These are phyloP conservation scores for Acromyrmex echinatior DNA, from an alignment of 1,140 invertebrate genomes.

Conservation along the genomic window DNA sequence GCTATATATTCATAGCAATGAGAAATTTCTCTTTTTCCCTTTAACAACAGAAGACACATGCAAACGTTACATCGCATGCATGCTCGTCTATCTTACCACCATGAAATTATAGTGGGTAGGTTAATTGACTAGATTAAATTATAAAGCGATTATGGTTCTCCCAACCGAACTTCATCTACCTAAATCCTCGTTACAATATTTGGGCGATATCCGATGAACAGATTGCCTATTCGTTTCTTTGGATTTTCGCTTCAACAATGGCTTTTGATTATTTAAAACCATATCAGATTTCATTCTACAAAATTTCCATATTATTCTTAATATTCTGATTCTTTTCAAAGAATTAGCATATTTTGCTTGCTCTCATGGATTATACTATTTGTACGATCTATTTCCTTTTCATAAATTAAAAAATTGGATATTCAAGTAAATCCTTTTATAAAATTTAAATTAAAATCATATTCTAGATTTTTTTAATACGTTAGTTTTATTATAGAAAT, in stretches of 20 bases:
- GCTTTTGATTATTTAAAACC: slow-evolving; percentile 12
- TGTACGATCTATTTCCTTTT: slow-evolving; percentile 12
- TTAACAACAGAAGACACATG: slow-evolving; percentile 14
- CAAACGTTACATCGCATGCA: not conserved
- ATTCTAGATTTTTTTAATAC: not conserved
- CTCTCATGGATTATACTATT: not conserved
- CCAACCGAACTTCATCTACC: not conserved
- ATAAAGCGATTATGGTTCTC: slow-evolving; percentile 43
- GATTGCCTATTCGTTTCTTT: slow-evolving; percentile 17
- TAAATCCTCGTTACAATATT: slow-evolving; percentile 23
- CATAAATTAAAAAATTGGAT: slow-evolving; percentile 16
- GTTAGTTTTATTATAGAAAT: not conserved
- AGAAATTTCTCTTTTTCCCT: slow-evolving; percentile 8
- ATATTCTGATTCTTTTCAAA: slow-evolving; percentile 18
- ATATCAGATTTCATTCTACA: not conserved
- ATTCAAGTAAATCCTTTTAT: not conserved
- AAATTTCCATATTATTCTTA: slow-evolving; percentile 25
- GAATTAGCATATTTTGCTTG: not conserved
- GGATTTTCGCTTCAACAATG: not conserved
- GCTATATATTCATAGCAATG: not conserved
- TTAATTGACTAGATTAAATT: slow-evolving; percentile 44
- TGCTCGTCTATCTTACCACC: not conserved
- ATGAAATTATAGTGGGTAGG: slow-evolving; percentile 11
- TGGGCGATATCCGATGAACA: slow-evolving; percentile 1
- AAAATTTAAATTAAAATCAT: not conserved